phyloP scores from a whole-genome alignment of 2,113 vertebrate species.

The Ascaphus truei region DNA sequence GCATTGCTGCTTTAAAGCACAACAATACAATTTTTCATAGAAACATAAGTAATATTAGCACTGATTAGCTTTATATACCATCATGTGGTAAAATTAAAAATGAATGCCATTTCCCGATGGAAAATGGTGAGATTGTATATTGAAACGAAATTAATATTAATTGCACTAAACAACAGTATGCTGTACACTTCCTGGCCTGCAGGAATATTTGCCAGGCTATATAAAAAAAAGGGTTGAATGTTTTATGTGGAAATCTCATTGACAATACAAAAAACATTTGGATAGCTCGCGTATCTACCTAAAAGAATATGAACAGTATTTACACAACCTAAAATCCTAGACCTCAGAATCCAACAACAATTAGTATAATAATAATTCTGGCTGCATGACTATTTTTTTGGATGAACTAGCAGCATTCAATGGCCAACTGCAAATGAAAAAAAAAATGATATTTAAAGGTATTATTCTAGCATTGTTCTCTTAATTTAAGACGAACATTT shows the following conservation, averaged over 20 bases:
- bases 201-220: conserved; percentile 33
- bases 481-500: too few relatives aligned
- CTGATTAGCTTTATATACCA: background rate
- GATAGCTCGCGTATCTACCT: background rate
- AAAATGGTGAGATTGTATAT: background rate
- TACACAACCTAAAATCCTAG: conserved; percentile 17
- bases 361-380: background rate
- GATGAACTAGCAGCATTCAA: conserved; percentile 30
- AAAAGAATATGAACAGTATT: conserved; percentile 21
- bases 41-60: background rate
- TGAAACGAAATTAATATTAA: conserved; percentile 12
- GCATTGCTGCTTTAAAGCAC: too few relatives aligned
- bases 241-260: background rate
- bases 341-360: background rate
- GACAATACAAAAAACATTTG: background rate
- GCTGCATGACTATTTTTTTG: background rate
- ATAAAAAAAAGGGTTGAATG: background rate
- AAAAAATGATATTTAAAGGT: too few relatives aligned
- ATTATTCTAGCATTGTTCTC: too few relatives aligned
- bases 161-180: conserved; percentile 10
- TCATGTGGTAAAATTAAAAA: conserved; percentile 4
- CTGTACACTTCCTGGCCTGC: conserved; percentile 36
- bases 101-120: background rate
- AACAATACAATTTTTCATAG: background rate
- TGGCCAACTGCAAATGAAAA: background rate